Percentiles rank a stretch among this genome's conserved stretches.
Evolutionary conservation across 2,888 invertebrate species (phyloP).

Genomic region (Calameuta idolon): DNA sequence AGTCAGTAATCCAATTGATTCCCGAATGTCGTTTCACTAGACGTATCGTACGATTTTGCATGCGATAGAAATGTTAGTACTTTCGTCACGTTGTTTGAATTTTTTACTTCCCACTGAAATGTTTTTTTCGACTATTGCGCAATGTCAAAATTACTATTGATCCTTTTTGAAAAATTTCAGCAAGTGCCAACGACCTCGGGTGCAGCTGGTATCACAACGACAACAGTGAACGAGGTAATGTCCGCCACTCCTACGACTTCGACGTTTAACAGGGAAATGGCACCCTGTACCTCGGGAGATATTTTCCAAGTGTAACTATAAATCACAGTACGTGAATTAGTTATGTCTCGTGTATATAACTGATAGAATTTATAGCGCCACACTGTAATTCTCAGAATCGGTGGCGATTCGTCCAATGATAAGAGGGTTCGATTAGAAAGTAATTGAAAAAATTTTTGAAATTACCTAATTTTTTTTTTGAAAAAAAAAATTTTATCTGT

Average conservation of each 20-base stretch:
- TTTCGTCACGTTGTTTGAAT: background rate
- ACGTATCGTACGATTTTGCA: background rate
- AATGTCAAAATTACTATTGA: background rate
- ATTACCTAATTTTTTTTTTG: too few species aligned
- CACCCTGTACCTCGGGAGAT: constrained; percentile 53
- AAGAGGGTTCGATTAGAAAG: background rate
- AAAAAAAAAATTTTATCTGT: too few species aligned
- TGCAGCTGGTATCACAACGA: constrained; percentile 19
- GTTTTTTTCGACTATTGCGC: background rate
- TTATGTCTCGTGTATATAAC: constrained; percentile 22
- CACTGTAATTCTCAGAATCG: background rate
- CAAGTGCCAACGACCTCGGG: constrained; percentile 59
- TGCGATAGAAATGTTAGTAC: background rate
- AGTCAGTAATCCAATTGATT: background rate
- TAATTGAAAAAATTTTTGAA: too few species aligned
- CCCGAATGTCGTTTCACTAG: background rate
- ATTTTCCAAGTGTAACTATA: constrained; percentile 50
- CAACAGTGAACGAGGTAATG: constrained; percentile 34
- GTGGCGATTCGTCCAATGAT: background rate
- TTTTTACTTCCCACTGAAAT: background rate
- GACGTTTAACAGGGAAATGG: constrained; percentile 50
- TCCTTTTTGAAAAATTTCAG: constrained; percentile 24
- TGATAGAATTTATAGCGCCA: constrained; percentile 15
- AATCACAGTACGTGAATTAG: background rate
- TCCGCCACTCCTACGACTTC: constrained; percentile 40